These are phyloP conservation scores for Araneus ventricosus DNA, from an alignment of 1,140 invertebrate species.

Conservation along the genomic window DNA sequence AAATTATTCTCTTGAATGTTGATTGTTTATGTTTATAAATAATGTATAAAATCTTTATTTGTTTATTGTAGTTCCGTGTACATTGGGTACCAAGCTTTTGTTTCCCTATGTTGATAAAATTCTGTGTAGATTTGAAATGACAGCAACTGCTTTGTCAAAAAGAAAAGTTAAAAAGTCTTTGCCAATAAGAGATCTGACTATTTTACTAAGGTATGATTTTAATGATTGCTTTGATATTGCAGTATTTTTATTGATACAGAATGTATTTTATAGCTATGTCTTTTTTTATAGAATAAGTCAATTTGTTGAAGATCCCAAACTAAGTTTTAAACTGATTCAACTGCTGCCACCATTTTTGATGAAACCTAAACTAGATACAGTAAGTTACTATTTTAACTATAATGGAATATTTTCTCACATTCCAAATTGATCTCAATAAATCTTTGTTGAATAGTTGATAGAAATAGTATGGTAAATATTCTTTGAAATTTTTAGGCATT, in stretches of 20 bases:
- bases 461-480: too few species aligned
- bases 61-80: not conserved
- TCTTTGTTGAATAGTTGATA: not conserved
- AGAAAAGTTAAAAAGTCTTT: constrained; percentile 83
- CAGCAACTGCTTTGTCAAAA: constrained; percentile 78
- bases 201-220: constrained; percentile 83
- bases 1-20: too few species aligned
- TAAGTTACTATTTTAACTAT: constrained; percentile 6
- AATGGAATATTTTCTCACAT: too few species aligned
- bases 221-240: not conserved
- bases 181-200: constrained; percentile 87
- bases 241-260: not conserved
- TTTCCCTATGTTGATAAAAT: constrained; percentile 87
- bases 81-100: constrained; percentile 87
- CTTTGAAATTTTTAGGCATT: not conserved
- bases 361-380: constrained; percentile 33
- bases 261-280: not conserved
- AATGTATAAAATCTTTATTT: not conserved
- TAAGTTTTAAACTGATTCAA: constrained; percentile 74
- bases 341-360: constrained; percentile 49
- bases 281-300: constrained; percentile 78
- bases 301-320: constrained; percentile 78
- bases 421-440: not conserved
- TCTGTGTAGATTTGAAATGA: constrained; percentile 85
- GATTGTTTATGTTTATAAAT: not conserved